Evolutionary conservation across 2,113 vertebrate species (phyloP).

Genomic region (Hemiprocne comata): DNA sequence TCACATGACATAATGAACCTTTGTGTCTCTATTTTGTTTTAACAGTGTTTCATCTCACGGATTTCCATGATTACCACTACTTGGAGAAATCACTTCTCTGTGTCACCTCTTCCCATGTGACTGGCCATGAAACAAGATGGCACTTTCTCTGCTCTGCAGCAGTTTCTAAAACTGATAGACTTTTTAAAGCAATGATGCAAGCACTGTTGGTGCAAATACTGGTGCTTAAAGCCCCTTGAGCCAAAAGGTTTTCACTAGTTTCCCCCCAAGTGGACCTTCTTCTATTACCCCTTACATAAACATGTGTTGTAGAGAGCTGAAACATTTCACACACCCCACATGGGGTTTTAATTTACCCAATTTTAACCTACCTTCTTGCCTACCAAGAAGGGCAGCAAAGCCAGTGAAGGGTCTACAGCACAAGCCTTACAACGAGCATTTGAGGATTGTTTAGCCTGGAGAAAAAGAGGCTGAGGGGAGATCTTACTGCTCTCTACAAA

Average conservation of each 20-base stretch:
- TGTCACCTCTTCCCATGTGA: accelerated
- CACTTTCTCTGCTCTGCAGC: accelerated
- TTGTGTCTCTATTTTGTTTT: too few species aligned
- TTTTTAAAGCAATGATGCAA: background rate
- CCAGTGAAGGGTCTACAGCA: too few species aligned
- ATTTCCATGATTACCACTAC: accelerated
- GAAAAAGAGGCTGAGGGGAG: background rate
- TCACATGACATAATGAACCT: accelerated
- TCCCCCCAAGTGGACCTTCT: accelerated
- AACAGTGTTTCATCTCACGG: accelerated
- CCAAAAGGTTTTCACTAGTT: too few species aligned
- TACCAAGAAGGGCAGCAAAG: too few species aligned
- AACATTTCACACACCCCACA: accelerated
- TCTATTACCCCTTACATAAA: background rate
- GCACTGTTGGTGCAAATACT: accelerated
- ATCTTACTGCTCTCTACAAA: background rate
- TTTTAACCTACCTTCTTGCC: too few species aligned
- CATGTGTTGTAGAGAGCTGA: too few species aligned
- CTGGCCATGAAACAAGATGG: accelerated
- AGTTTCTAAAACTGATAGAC: background rate
- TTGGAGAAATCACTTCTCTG: background rate
- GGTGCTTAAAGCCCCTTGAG: accelerated
- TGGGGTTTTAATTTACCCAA: background rate
- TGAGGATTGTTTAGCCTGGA: background rate
- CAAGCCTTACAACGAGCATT: too few species aligned